These are phyloP conservation scores for Polietes domitor DNA, from an alignment of 2,888 invertebrate genomes.

Conservation along the genomic window DNA sequence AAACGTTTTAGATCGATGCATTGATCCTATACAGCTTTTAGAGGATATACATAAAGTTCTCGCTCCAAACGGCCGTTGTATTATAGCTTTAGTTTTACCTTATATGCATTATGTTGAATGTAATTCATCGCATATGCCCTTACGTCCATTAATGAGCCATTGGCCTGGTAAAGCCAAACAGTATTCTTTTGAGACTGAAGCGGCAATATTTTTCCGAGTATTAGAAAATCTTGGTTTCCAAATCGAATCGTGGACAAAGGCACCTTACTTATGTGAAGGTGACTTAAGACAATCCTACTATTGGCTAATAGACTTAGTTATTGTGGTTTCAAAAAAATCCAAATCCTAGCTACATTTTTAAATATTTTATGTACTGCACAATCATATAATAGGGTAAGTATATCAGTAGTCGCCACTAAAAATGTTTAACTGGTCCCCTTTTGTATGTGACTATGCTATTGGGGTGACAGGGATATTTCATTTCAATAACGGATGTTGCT, in stretches of 20 bases:
- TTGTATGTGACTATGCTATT: too few species aligned
- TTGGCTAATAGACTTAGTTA: constrained; percentile 95
- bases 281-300: constrained; percentile 95
- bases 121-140: constrained; percentile 85
- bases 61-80: constrained; percentile 87
- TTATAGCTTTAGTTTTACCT: constrained; percentile 96
- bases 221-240: constrained; percentile 86
- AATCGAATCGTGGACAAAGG: constrained; percentile 91
- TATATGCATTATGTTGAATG: constrained; percentile 96
- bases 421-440: too few species aligned
- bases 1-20: constrained; percentile 96
- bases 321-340: constrained; percentile 85
- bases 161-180: constrained; percentile 85
- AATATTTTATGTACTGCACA: constrained; percentile 3
- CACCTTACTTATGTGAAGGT: constrained; percentile 98
- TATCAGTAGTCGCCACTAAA: too few species aligned
- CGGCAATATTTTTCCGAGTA: constrained; percentile 85
- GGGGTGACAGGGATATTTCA: too few species aligned
- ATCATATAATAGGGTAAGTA: constrained; percentile 19
- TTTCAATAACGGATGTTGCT: too few species aligned
- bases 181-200: constrained; percentile 89
- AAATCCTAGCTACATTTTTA: constrained; percentile 69
- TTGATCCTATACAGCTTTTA: constrained; percentile 90
- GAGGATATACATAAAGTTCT: constrained; percentile 87
- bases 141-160: constrained; percentile 81